Evolutionary conservation across 2,888 invertebrate genomes (phyloP).

Genomic region (Sinohyriopsis cumingii): DNA sequence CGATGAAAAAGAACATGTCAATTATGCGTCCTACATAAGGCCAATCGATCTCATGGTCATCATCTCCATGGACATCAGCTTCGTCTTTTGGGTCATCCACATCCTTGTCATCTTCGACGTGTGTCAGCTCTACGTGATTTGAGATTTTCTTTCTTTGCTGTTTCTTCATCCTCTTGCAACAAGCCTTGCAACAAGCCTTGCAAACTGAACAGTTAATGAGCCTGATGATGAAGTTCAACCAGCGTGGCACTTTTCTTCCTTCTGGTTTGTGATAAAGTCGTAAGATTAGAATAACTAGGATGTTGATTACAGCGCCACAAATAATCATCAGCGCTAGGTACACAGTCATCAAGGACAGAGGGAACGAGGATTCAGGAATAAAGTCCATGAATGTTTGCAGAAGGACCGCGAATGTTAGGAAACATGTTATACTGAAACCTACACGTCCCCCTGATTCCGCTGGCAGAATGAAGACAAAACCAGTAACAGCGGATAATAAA

Average conservation of each 20-base stretch:
- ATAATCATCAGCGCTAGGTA: conserved; percentile 1
- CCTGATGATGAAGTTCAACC: conserved; percentile 6
- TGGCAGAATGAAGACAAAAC: conserved; percentile 1
- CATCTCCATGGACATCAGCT: not conserved
- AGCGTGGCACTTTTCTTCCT: conserved; percentile 15
- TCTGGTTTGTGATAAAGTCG: conserved; percentile 21
- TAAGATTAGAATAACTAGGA: conserved; percentile 17
- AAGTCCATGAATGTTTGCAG: conserved; percentile 1
- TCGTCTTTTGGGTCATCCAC: not conserved
- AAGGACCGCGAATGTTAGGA: not conserved
- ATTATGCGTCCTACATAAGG: conserved; percentile 8
- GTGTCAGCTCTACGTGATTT: not conserved
- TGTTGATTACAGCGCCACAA: conserved; percentile 1
- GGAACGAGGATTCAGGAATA: not conserved
- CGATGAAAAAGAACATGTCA: conserved; percentile 12
- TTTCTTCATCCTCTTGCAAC: not conserved
- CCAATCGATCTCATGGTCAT: conserved; percentile 4
- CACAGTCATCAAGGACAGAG: not conserved
- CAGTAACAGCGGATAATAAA: not conserved
- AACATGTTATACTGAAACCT: not conserved
- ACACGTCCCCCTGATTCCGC: conserved; percentile 1
- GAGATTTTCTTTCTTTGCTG: not conserved
- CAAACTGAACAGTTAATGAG: conserved; percentile 6
- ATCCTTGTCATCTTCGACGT: no score
- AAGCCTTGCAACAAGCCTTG: not conserved